Base-by-base conservation (phyloP, 2,797 vertebrate genomes). In the Urosaurus nigricauda region DNA sequence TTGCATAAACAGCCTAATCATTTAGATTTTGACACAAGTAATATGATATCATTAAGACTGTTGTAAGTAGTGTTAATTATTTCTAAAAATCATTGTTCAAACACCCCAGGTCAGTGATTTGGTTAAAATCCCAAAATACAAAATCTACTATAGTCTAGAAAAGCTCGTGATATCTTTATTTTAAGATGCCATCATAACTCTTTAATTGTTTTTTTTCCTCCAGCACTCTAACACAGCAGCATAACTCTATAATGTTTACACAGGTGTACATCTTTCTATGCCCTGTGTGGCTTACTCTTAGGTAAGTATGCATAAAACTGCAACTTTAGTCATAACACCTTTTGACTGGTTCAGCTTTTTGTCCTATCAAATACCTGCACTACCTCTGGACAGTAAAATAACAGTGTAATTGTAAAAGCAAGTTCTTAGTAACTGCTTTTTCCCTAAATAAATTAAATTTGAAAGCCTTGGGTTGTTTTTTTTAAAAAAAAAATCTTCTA, bases 331-430 rank as follows among this genome's bases (percentile, higher is more conserved):
- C 51, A 79, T 11, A 79, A 79, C n/a, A 56, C 26, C 32, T 56
- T 84, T 37, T 53, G 56, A 24, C 1, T 83, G 21, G 37, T 68
- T 32, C 26, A 63, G 3, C 26, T 29, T 68, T 53, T 24, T 71
- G 8, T 32, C 14, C 5, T 71, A 73, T 60, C 21, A 74, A 75
- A 93, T 84, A 79, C 84, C 91, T 9, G 1, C 35, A 88, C 40
- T 93, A 29, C n/a, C 86, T 86, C 77, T 75, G 24, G 73, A 87
- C 73, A 77, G 91, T 87, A 92, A 91, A 90, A 13, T 32, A 87
- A 43, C 77, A 85, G 89, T 26, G 74, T 35, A 75, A 24, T 56
- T 82, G 60, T 60, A 94, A 93, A 94, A 89, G 11, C 53, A 78
- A 60, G 68, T 88, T 16, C 88, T 90, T 2, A 0, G 87, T 43